These are phyloP conservation scores for Halichoeres trimaculatus DNA, from an alignment of 2,113 vertebrate species.

Conservation along the genomic window DNA sequence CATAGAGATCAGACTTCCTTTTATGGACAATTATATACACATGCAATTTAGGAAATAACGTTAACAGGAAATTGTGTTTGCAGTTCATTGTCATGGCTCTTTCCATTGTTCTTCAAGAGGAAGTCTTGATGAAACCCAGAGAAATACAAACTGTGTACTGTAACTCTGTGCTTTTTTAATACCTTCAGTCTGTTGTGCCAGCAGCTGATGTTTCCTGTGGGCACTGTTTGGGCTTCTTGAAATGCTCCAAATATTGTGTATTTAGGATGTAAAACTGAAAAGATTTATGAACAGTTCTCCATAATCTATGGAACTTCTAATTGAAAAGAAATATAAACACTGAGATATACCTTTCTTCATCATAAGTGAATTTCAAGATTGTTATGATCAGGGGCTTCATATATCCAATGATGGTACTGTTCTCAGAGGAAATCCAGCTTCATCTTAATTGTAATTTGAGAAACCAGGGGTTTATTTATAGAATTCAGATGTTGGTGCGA, in stretches of 20 bases:
- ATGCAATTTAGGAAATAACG: conserved; percentile 53
- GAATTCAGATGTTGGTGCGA: no score
- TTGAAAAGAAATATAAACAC: conserved; percentile 1
- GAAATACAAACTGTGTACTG: neutral
- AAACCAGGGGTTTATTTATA: neutral
- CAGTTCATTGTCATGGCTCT: conserved; percentile 13
- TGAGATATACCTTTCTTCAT: conserved; percentile 1
- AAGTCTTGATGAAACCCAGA: conserved; percentile 26
- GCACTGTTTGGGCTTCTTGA: conserved; percentile 4
- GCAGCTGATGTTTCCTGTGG: conserved; percentile 1
- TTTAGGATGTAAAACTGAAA: conserved; percentile 2
- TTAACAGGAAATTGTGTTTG: conserved; percentile 46
- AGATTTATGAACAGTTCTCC: neutral
- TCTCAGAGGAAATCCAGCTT: neutral
- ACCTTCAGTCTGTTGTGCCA: neutral
- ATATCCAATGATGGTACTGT: neutral
- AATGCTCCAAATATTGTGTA: neutral
- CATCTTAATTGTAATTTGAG: neutral
- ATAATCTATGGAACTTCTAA: neutral
- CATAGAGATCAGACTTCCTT: conserved; percentile 10
- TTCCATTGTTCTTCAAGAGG: conserved; percentile 37
- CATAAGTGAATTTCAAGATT: neutral
- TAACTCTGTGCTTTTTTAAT: neutral
- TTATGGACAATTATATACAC: conserved; percentile 10
- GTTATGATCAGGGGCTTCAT: neutral